These are phyloP conservation scores for Falco novaeseelandiae DNA, from an alignment of 2,797 vertebrate genomes.

Conservation along the genomic window DNA sequence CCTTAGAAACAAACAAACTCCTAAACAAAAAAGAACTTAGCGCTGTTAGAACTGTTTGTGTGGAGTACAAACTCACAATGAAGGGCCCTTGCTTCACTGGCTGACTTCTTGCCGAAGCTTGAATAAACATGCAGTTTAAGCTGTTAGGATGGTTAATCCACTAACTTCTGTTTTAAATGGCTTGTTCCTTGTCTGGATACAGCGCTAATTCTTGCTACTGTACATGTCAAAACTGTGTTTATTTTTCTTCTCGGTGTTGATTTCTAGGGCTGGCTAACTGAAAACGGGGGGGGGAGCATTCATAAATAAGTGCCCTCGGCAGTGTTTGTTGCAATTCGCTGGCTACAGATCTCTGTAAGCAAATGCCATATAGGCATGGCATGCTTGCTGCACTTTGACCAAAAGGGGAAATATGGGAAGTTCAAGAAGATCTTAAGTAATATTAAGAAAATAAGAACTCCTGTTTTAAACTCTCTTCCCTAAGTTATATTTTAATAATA, in stretches of 20 bases:
- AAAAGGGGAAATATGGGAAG: not conserved
- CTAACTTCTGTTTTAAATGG: not conserved
- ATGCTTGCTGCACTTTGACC: not conserved
- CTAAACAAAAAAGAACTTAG: not conserved
- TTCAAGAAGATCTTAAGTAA: not conserved
- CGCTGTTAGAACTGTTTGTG: not conserved
- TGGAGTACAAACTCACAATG: not conserved
- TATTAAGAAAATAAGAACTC: not conserved
- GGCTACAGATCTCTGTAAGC: not conserved
- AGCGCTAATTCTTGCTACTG: constrained; percentile 9
- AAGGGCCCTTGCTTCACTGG: not conserved
- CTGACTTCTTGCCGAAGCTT: not conserved
- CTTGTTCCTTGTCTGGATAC: not conserved
- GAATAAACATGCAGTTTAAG: not conserved
- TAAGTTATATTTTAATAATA: not conserved
- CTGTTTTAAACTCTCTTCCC: not conserved
- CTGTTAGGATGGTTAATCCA: not conserved
- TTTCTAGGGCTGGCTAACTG: not conserved
- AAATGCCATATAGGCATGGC: not conserved
- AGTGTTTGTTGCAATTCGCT: not conserved
- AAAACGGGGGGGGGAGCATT: not conserved
- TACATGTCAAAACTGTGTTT: constrained; percentile 17
- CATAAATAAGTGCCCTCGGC: fast-evolving
- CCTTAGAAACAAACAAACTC: not conserved
- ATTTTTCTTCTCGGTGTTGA: constrained; percentile 6